Conservation (phyloP, 1,140 invertebrate genomes). For the Ips nitidus region DNA sequence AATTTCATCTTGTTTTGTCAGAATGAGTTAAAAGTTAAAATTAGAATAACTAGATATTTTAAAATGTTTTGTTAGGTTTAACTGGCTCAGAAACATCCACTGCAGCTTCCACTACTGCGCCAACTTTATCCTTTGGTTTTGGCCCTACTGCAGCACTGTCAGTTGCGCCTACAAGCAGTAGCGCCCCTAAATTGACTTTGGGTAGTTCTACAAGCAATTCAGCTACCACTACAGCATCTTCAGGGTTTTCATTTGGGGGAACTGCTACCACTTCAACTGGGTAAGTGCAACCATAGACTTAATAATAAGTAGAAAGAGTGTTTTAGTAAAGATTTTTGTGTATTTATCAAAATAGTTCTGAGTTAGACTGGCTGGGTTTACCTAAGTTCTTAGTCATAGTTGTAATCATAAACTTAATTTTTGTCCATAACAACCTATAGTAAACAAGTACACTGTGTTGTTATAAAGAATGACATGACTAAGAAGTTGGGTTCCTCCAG, state of each 20-base stretch:
- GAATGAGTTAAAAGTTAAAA: background rate
- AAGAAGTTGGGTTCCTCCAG: too few species aligned
- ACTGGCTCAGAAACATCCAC: constrained; percentile 32
- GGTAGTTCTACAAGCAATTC: constrained; percentile 38
- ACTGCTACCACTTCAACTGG: constrained; percentile 1
- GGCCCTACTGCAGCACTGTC: constrained; percentile 16
- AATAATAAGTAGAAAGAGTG: background rate
- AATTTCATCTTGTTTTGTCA: background rate
- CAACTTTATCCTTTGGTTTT: background rate
- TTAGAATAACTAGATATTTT: background rate
- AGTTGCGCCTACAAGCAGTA: constrained; percentile 8
- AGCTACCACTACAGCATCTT: constrained; percentile 8
- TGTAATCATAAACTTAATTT: background rate
- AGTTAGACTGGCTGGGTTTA: constrained; percentile 1
- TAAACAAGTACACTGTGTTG: too few species aligned
- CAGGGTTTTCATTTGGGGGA: constrained; percentile 15
- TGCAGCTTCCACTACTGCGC: constrained; percentile 34
- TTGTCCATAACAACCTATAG: too few species aligned
- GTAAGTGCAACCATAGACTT: background rate
- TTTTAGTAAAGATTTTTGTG: background rate
- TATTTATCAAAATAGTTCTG: background rate
- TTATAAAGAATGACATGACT: too few species aligned
- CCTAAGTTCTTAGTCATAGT: background rate
- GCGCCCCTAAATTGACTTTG: constrained; percentile 37
- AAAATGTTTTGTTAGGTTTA: constrained; percentile 44